phyloP scores from a whole-genome alignment of 1,140 invertebrate genomes.

The Chionoecetes opilio region DNA sequence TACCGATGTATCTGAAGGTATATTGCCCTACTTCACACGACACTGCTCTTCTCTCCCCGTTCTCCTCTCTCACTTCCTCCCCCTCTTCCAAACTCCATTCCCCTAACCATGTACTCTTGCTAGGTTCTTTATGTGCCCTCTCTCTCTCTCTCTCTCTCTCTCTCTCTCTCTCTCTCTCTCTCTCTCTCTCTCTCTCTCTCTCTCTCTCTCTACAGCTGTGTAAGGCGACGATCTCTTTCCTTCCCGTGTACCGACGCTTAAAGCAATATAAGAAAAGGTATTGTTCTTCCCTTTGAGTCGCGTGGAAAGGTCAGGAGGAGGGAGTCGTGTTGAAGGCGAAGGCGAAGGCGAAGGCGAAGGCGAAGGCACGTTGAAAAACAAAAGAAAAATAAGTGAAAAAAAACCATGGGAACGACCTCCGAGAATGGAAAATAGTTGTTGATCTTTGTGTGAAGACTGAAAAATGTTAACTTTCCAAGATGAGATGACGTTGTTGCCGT shows the following conservation, averaged over 20 bases:
- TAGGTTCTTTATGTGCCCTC: background rate
- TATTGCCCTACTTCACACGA: slow-evolving; percentile 43
- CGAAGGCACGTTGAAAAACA: no score
- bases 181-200: background rate
- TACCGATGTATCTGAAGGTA: background rate
- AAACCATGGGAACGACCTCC: background rate
- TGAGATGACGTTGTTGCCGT: no score
- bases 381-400: no score
- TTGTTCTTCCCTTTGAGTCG: background rate
- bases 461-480: background rate
- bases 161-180: background rate
- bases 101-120: no score
- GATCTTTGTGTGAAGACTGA: background rate
- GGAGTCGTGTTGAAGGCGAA: background rate
- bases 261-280: background rate
- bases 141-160: background rate
- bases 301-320: background rate
- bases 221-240: background rate
- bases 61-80: background rate
- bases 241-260: background rate
- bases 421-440: slow-evolving; percentile 1
- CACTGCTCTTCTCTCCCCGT: background rate
- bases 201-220: background rate
- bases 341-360: no score
- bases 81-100: background rate